These are phyloP conservation scores for Cryptocephalus moraei DNA, from an alignment of 2,888 invertebrate genomes.

Conservation along the genomic window DNA sequence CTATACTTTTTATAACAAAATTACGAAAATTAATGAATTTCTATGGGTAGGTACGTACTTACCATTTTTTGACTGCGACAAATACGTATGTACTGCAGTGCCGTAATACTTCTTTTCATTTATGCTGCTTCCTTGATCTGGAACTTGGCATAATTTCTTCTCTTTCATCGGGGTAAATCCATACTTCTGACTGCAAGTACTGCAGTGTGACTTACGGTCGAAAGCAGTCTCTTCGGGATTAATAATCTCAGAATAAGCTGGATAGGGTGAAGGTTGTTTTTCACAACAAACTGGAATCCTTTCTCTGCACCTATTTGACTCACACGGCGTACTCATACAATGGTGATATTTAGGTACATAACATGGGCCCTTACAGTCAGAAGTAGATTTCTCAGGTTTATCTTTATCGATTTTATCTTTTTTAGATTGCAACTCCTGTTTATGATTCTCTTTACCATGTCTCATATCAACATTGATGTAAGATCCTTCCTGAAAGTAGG, in stretches of 20 bases:
- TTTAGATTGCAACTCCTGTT: no score
- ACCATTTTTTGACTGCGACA: no score
- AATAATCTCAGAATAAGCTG: conserved; percentile 20
- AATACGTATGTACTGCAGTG: neutral
- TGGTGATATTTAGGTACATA: no score
- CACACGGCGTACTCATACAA: no score
- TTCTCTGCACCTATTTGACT: neutral
- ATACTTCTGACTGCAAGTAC: conserved; percentile 10
- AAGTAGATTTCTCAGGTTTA: no score
- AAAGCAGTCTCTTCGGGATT: no score
- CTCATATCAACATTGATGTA: conserved; percentile 7
- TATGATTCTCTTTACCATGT: no score
- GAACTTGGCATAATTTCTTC: conserved; percentile 3
- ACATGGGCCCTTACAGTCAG: no score
- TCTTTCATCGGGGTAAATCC: conserved; percentile 13
- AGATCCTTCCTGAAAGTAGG: neutral
- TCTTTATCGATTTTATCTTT: no score
- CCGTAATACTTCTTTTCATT: conserved; percentile 9
- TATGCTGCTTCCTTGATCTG: conserved; percentile 3
- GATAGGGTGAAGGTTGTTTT: conserved; percentile 22
- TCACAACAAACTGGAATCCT: conserved; percentile 15
- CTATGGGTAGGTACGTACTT: no score
- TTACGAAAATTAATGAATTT: no score
- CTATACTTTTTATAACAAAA: no score
- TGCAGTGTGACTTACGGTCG: conserved; percentile 4